Percentiles rank a stretch among this genome's conserved stretches.
Evolutionary conservation across 2,113 vertebrate genomes (phyloP).

Genomic region (Hoplias malabaricus): DNA sequence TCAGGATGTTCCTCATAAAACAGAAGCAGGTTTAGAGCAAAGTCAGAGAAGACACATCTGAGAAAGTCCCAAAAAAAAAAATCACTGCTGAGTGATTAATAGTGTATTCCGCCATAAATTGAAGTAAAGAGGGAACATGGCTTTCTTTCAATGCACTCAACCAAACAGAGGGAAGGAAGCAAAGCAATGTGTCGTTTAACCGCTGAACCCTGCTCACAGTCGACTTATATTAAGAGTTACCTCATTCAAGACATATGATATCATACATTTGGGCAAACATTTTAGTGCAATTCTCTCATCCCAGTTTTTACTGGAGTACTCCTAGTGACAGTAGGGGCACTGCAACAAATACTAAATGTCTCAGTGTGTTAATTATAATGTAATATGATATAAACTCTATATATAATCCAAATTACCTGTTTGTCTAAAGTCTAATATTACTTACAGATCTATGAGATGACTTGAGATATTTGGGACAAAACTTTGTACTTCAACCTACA

Average conservation of each 20-base stretch:
- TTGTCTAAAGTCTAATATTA: no score
- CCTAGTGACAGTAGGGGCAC: no score
- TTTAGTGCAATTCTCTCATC: not conserved
- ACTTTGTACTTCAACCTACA: no score
- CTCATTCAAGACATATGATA: not conserved
- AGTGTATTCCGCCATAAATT: not conserved
- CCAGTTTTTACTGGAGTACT: no score
- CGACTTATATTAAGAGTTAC: not conserved
- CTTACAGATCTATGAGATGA: no score
- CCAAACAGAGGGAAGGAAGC: not conserved
- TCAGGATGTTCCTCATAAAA: not conserved
- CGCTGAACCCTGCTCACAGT: not conserved
- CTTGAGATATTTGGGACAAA: no score
- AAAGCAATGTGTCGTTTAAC: not conserved
- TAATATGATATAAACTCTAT: no score
- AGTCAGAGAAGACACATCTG: not conserved
- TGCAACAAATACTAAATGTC: no score
- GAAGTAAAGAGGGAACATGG: not conserved
- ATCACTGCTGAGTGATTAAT: slow-evolving; percentile 2
- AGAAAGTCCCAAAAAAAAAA: no score
- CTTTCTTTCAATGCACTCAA: not conserved
- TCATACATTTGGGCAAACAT: not conserved
- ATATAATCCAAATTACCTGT: no score
- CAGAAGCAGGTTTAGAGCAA: not conserved
- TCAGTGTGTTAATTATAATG: no score